Evolutionary conservation across 1,140 invertebrate species (phyloP), one percentile per base, ranked within the genome.

Genomic region (Oryctes rhinoceros): DNA sequence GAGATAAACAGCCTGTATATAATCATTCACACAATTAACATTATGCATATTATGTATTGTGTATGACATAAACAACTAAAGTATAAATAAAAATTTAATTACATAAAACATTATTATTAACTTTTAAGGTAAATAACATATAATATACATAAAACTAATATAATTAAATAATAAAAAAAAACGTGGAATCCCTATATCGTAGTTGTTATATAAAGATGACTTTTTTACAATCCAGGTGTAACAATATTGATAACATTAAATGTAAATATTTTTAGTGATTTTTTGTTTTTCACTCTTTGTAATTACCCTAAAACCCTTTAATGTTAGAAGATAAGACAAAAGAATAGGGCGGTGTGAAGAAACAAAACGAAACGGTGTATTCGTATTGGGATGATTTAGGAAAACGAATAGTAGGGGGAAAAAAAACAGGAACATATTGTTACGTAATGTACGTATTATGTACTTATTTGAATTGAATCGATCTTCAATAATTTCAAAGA

Each of bases 201-300:
- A 71, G 53, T 71, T 11, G 65, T 71, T 71, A 71, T 24, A 71
- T 35, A 71, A 71, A 11, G 53, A 71, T 71, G 65, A 71, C 65
- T 71, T 71, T 71, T 71, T 71, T 71, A 71, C 65, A 71, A 71
- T 24, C 24, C 65, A 71, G 2, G 13, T 35, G 35, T 71, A 71
- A 71, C 35, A 11, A 71, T 71, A 71, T 62, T 44, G 39, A 30
- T 30, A 30, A 44, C 39, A 59, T 59, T 18, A n/a, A 59, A 59
- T 59, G 53, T 59, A 59, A n/a, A 59, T 59, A 59, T 59, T 59
- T 59, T 59, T 59, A 59, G 53, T 59, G n/a, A 44, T 44, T 44
- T 3, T 44, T 59, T 59, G 53, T 59, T 59, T 30, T 44, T 44
- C 39, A 44, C 53, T 15, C n/a, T 59, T 59, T 59, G 13, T 53